Base-by-base conservation (phyloP, 2,888 invertebrate species). In the Zygogramma bicolorata region DNA sequence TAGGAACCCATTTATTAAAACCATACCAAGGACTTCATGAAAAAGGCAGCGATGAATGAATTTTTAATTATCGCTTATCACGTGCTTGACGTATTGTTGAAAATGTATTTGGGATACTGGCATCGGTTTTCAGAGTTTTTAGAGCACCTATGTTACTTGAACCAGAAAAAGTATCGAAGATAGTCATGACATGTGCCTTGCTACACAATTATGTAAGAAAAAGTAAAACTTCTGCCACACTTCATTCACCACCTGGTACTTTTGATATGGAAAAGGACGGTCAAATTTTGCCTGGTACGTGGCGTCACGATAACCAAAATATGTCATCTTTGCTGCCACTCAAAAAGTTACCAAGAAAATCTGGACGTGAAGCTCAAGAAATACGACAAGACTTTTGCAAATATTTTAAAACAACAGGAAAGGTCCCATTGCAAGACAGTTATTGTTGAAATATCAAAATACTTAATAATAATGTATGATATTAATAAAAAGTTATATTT, bases 61-160 rank as follows among this genome's bases (percentile, higher is more conserved):
- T 79, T 63, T 81, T 77, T 57, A 81, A 82, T 68, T 77, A 80
- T 60, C 34, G 74, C 22, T 61, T 74, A 22, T 49, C 61, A 27
- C 42, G 76, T 34, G 71, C 73, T n/a, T 61, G 72, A 10, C 31
- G 70, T 61, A 49, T 76, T n/a, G 70, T 74, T n/a, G 66, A 67
- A 63, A 70, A 68, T 65, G 73, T 67, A 15, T 75, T 75, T 65
- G 75, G 73, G 8, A 74, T 74, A 27, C 13, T 75, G 25, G 27
- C 67, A 46, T 20, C 68, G 10, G 70, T 75, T 65, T 76, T 75
- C 62, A 18, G 76, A 62, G 40, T 75, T 22, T 63, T 76, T 22
- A 31, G 70, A 53, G 69, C 40, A 63, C 72, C 72, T 8, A 70
- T 76, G 68, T 31, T 73, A 15, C 62, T 76, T 8, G 68, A 72